Conservation (phyloP, 2,113 vertebrate genomes). For the Brachyhypopomus gauderio region DNA sequence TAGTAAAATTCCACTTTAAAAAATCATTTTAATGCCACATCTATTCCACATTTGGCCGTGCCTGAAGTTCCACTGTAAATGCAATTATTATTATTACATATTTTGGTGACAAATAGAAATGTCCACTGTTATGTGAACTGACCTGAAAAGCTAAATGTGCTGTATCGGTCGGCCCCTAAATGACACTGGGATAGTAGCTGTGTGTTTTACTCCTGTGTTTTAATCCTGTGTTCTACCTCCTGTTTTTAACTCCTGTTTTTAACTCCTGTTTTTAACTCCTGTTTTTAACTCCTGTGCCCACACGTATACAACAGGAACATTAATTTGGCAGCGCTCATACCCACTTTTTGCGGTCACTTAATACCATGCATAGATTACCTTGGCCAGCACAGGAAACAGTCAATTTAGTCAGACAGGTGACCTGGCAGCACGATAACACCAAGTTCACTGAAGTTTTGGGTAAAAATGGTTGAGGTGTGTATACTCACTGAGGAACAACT, state of each 20-base stretch:
- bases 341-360: slow-evolving; percentile 17
- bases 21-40: neutral
- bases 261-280: too few relatives aligned
- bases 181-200: neutral
- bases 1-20: neutral
- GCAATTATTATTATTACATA: too few relatives aligned
- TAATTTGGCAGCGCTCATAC: neutral
- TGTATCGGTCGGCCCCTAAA: neutral
- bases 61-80: neutral
- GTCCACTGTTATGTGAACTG: neutral
- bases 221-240: too few relatives aligned
- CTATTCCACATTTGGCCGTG: neutral
- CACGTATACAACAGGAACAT: neutral
- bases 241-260: neutral
- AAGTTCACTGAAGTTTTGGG: neutral
- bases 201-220: neutral
- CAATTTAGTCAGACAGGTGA: slow-evolving; percentile 2
- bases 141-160: neutral
- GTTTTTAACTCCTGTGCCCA: too few relatives aligned
- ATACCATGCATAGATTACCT: slow-evolving; percentile 20
- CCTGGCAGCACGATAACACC: neutral
- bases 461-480: neutral
- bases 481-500: neutral
- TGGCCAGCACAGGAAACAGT: slow-evolving; percentile 11
- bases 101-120: neutral